Conservation (phyloP, 1,140 invertebrate species). For the Sarcophaga bullata region DNA sequence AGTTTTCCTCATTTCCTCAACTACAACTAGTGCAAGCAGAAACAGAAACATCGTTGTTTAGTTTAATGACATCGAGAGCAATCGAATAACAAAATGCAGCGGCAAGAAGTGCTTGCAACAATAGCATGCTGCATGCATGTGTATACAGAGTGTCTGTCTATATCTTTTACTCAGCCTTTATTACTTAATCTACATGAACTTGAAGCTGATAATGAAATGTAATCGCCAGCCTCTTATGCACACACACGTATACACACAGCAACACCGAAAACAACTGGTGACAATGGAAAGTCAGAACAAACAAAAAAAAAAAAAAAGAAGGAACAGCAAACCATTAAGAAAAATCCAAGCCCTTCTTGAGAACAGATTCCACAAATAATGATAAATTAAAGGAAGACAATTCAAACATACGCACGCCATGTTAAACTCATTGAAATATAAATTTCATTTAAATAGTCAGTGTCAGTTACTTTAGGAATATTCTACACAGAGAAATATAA, state of each 20-base stretch:
- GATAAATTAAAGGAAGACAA: not conserved
- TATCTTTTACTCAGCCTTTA: slow-evolving; percentile 6
- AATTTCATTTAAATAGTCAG: slow-evolving; percentile 13
- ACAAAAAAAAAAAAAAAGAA: not conserved
- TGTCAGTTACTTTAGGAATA: not conserved
- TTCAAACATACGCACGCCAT: not conserved
- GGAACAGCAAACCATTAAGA: not conserved
- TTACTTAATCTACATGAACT: slow-evolving; percentile 40
- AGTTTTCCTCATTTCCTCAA: not conserved
- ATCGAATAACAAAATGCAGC: not conserved
- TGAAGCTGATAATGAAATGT: slow-evolving; percentile 35
- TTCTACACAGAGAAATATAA: too few relatives aligned
- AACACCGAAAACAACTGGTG: not conserved
- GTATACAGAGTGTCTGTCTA: not conserved
- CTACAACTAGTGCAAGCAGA: not conserved
- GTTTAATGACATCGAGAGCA: slow-evolving; percentile 1
- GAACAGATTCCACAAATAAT: not conserved
- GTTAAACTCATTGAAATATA: not conserved
- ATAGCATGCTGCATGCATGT: not conserved
- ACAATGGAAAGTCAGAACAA: not conserved
- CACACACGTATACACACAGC: not conserved
- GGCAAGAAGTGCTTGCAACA: not conserved
- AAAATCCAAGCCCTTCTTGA: slow-evolving; percentile 5
- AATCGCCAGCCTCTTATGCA: not conserved
- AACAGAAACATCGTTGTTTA: not conserved